Conservation (phyloP, 2,797 vertebrate species). For the Huso huso region DNA sequence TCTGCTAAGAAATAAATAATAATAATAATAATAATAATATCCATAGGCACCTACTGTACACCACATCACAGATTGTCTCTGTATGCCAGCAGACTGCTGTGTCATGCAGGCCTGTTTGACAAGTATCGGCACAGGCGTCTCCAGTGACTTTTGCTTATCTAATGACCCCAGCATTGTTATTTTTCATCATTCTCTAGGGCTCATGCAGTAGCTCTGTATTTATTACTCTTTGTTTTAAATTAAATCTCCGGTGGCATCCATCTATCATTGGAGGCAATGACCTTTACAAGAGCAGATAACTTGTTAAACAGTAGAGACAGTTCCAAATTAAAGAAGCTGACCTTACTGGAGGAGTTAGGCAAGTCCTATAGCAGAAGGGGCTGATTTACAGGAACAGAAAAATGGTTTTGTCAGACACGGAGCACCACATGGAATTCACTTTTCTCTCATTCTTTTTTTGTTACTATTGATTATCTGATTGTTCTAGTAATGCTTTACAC, state of each 20-base stretch:
- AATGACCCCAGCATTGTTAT: slow-evolving; percentile 44
- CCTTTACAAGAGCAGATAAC: slow-evolving; percentile 64
- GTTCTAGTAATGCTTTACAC: no score
- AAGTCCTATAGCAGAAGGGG: no score
- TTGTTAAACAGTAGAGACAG: slow-evolving; percentile 32
- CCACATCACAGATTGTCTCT: slow-evolving; percentile 35
- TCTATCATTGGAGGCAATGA: slow-evolving; percentile 56
- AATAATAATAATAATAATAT: no score
- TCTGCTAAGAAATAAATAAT: no score
- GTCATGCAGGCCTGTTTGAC: slow-evolving; percentile 44
- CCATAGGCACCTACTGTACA: no score
- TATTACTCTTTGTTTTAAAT: slow-evolving; percentile 69
- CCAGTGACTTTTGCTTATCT: slow-evolving; percentile 74
- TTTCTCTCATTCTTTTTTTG: no score
- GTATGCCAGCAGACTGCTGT: slow-evolving; percentile 40
- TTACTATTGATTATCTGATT: no score
- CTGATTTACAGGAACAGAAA: no score
- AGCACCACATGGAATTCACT: no score
- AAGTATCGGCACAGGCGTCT: slow-evolving; percentile 56
- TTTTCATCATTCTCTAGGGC: slow-evolving; percentile 47
- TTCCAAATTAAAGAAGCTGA: slow-evolving; percentile 27
- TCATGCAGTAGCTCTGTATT: slow-evolving; percentile 42
- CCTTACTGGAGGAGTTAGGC: slow-evolving; percentile 14
- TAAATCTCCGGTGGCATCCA: slow-evolving; percentile 55
- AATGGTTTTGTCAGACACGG: no score